Base-by-base conservation (phyloP, 2,888 invertebrate genomes). In the Microctonus brassicae region DNA sequence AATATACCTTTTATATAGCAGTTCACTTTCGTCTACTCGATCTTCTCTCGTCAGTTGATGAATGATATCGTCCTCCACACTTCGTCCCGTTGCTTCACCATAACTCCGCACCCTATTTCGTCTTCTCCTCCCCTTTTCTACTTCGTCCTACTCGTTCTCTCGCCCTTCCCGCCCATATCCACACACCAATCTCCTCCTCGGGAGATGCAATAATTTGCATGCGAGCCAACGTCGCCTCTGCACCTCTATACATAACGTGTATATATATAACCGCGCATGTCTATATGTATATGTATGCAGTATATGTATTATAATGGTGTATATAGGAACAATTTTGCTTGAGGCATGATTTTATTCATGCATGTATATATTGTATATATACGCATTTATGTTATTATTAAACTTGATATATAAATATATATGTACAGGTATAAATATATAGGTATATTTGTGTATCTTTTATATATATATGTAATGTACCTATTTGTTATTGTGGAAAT, bases 1-100 rank as follows among this genome's bases (percentile, higher is more conserved):
- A 70, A 69, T 36, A 69, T 34, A 34, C 24, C 20, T 36, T 26
- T 13, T n/a, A n/a, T 39, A 57, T 67, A 29, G 10, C 42, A 58
- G 47, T 52, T 62, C 39, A 36, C 29, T 36, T 78, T 77, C 78
- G 72, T 77, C 77, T 69, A 55, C 34, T 33, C 39, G 22, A 66
- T 67, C 68, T 70, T 65, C 61, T 62, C 73, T 57, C 71, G 76
- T 69, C 74, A 74, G 80, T 81, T 82, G 82, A 83, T 82, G 81
- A 83, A 83, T 82, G 81, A 82, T 78, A 76, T 72, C 75, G 76
- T 76, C 69, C 66, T 60, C 73, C 72, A 61, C 71, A 61, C 73
- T 66, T 34, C 69, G 72, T 58, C 61, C 76, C 71, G 47, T 57
- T 47, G 57, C 69, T 72, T 20, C 65, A 57, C 61, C 72, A 60